Evolutionary conservation across 37 sponge, comb jelly and placozoan species (phyloP).

Genomic region (Oopsacas minuta): DNA sequence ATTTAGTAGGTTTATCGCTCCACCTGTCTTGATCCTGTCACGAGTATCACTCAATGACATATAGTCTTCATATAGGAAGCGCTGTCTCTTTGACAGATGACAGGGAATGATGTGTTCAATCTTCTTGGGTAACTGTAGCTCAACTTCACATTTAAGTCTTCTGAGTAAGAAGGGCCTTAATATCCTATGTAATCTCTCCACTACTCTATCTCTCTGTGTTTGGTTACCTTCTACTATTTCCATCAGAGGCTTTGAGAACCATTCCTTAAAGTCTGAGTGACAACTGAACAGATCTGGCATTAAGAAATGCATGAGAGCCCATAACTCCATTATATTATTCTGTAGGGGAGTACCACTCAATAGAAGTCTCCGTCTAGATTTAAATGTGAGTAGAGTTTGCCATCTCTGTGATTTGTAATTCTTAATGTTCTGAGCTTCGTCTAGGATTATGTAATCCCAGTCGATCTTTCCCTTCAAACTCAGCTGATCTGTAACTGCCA

Average conservation of each 20-base stretch:
- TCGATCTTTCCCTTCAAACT: slow-evolving; percentile 74
- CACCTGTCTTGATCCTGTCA: not conserved
- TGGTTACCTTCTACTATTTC: slow-evolving; percentile 99
- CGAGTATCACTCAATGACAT: slow-evolving; percentile 42
- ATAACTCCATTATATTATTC: slow-evolving; percentile 97
- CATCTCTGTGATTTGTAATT: slow-evolving; percentile 99
- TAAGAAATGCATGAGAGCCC: slow-evolving; percentile 99
- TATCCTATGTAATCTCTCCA: slow-evolving; percentile 86
- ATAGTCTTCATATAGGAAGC: slow-evolving; percentile 93
- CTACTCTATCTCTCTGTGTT: slow-evolving; percentile 86
- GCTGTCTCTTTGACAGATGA: slow-evolving; percentile 84
- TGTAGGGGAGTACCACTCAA: slow-evolving; percentile 98
- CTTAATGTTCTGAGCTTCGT: slow-evolving; percentile 99
- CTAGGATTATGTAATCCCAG: slow-evolving; percentile 90
- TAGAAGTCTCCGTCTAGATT: slow-evolving; percentile 73
- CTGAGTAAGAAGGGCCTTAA: slow-evolving; percentile 90
- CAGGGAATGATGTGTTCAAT: slow-evolving; percentile 83
- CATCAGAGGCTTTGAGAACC: slow-evolving; percentile 97
- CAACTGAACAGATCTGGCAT: slow-evolving; percentile 96
- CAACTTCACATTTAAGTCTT: slow-evolving; percentile 87
- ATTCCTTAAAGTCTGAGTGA: slow-evolving; percentile 93
- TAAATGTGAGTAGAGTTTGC: slow-evolving; percentile 93
- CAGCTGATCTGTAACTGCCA: slow-evolving; percentile 80
- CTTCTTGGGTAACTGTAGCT: slow-evolving; percentile 95
- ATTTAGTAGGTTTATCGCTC: slow-evolving; percentile 73